Percentiles rank a stretch among this genome's conserved stretches.
Evolutionary conservation across 92 coral and sea anemone species (phyloP).

Genomic region (Porites lobata): DNA sequence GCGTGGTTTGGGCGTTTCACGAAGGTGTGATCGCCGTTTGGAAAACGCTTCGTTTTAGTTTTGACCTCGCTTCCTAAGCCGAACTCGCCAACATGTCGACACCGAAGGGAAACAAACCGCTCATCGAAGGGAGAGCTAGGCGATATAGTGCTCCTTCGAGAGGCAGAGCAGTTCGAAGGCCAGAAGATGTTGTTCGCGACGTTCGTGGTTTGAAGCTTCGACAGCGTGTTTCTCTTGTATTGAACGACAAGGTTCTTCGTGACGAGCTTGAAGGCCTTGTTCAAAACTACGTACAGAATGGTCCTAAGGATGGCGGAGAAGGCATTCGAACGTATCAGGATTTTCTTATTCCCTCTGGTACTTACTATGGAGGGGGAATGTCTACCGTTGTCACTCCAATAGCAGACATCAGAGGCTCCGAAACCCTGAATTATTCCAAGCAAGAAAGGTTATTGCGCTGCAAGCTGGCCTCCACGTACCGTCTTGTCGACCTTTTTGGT

Average conservation of each 20-base stretch:
- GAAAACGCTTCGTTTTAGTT: slow-evolving; percentile 57
- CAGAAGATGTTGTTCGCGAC: slow-evolving; percentile 89
- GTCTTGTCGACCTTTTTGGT: slow-evolving; percentile 75
- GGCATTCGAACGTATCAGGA: slow-evolving; percentile 90
- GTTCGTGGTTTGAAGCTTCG: slow-evolving; percentile 98
- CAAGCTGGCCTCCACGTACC: slow-evolving; percentile 83
- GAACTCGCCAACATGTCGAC: slow-evolving; percentile 57
- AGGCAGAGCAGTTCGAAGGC: slow-evolving; percentile 83
- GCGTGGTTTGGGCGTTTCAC: slow-evolving; percentile 97
- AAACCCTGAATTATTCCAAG: slow-evolving; percentile 80
- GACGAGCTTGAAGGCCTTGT: slow-evolving; percentile 91
- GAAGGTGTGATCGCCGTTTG: slow-evolving; percentile 94
- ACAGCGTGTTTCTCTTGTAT: slow-evolving; percentile 87
- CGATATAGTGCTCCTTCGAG: slow-evolving; percentile 87
- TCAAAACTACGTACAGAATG: slow-evolving; percentile 75
- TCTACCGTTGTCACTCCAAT: slow-evolving; percentile 72
- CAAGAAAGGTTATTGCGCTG: slow-evolving; percentile 88
- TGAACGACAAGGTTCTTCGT: slow-evolving; percentile 89
- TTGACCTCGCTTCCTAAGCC: slow-evolving; percentile 48
- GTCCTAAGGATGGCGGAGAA: slow-evolving; percentile 67
- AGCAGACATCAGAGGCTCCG: slow-evolving; percentile 89
- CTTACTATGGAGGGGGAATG: slow-evolving; percentile 61
- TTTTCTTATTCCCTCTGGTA: slow-evolving; percentile 85
- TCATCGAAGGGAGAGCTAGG: slow-evolving; percentile 59
- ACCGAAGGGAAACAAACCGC: slow-evolving; percentile 42